phyloP scores from a whole-genome alignment of 2,113 vertebrate species.

The Odocoileus hemionus region DNA sequence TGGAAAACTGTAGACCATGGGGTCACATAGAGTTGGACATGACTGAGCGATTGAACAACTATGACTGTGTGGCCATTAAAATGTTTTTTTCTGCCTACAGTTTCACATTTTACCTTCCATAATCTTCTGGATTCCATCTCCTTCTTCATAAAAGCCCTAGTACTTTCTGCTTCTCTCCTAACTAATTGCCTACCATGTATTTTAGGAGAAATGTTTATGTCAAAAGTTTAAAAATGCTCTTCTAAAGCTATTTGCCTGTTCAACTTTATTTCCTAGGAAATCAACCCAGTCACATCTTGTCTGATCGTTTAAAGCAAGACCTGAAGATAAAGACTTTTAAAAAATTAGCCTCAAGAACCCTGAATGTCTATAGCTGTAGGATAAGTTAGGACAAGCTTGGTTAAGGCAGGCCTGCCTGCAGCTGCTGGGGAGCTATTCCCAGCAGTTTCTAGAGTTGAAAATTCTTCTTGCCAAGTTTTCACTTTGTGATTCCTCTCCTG shows the following conservation, averaged over 20 bases:
- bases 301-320: neutral
- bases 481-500: neutral
- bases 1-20: neutral
- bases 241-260: neutral
- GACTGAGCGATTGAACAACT: neutral
- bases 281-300: neutral
- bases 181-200: neutral
- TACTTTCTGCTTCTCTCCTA: neutral
- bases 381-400: neutral
- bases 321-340: neutral
- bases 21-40: neutral
- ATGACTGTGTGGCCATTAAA: neutral
- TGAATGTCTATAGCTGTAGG: neutral
- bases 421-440: neutral
- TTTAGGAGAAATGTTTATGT: neutral
- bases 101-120: neutral
- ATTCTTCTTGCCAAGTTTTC: slow-evolving; percentile 17
- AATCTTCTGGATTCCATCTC: neutral
- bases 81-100: neutral
- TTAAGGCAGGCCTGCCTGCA: neutral
- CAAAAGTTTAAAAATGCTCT: neutral
- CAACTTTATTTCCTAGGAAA: neutral
- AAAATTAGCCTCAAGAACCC: neutral
- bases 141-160: neutral
- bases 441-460: neutral